Percentiles rank a stretch among this genome's conserved stretches.
phyloP scores from a whole-genome alignment of 2,888 invertebrate genomes.

The Yponomeuta cagnagella region DNA sequence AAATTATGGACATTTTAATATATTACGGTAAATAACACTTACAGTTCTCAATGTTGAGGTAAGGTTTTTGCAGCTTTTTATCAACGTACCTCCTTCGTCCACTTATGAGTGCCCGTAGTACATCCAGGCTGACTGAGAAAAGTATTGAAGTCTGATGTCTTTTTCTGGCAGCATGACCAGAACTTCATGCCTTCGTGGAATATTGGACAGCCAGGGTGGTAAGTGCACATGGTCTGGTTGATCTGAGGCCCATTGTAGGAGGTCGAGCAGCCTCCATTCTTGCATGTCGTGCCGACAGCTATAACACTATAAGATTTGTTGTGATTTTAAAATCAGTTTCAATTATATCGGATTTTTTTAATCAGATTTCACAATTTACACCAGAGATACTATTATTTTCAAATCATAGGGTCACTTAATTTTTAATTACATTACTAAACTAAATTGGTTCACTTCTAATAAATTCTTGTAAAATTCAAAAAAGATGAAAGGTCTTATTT shows the following conservation, averaged over 20 bases:
- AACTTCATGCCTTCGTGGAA: slow-evolving; percentile 98
- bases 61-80: background rate
- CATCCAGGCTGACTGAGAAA: slow-evolving; percentile 97
- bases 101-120: slow-evolving; percentile 87
- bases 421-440: too few relatives aligned
- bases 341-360: too few relatives aligned
- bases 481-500: too few relatives aligned
- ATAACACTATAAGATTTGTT: slow-evolving; percentile 52
- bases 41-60: too few relatives aligned
- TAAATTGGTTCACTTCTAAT: too few relatives aligned
- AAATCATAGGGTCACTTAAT: too few relatives aligned
- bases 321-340: too few relatives aligned
- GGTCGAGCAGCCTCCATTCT: slow-evolving; percentile 87
- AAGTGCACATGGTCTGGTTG: slow-evolving; percentile 79
- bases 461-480: too few relatives aligned
- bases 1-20: too few relatives aligned
- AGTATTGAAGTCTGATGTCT: slow-evolving; percentile 93
- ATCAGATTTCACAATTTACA: too few relatives aligned
- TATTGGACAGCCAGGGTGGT: slow-evolving; percentile 93
- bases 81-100: slow-evolving; percentile 81
- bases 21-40: too few relatives aligned
- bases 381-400: too few relatives aligned
- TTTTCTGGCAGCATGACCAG: slow-evolving; percentile 96
- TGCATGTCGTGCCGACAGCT: slow-evolving; percentile 86
- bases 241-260: slow-evolving; percentile 80